A percentile compares a stretch with the other conserved stretches of the same genome.
These are phyloP conservation scores for Spodoptera frugiperda DNA, from an alignment of 1,140 invertebrate genomes.

Conservation along the genomic window DNA sequence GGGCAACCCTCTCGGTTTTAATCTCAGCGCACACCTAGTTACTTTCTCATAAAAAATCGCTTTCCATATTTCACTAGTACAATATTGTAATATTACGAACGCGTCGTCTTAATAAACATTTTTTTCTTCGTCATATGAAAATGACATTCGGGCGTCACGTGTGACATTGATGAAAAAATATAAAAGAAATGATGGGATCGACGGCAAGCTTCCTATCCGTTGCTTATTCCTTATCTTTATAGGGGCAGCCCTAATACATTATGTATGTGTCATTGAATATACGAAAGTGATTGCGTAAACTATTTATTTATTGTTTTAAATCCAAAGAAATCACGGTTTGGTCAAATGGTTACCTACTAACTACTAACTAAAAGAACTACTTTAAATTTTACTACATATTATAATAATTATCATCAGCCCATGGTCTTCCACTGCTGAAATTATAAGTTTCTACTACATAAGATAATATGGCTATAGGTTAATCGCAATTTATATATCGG, in stretches of 20 bases:
- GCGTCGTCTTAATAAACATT: constrained; percentile 83
- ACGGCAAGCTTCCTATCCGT: constrained; percentile 47
- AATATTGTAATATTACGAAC: constrained; percentile 84
- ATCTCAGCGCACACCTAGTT: constrained; percentile 80
- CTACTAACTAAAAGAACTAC: too few relatives aligned
- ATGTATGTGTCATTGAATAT: background rate
- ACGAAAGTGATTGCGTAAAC: background rate
- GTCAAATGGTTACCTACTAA: too few relatives aligned
- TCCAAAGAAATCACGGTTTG: too few relatives aligned
- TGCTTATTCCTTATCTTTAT: constrained; percentile 38
- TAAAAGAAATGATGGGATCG: constrained; percentile 83
- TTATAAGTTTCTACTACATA: too few relatives aligned
- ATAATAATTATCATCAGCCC: too few relatives aligned
- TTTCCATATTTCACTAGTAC: constrained; percentile 85
- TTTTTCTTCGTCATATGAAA: constrained; percentile 83
- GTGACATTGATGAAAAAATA: constrained; percentile 86
- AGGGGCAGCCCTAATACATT: constrained; percentile 2
- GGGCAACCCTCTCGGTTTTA: constrained; percentile 65
- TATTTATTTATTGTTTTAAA: background rate
- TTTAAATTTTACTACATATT: too few relatives aligned
- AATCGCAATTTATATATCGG: too few relatives aligned
- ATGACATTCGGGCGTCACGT: constrained; percentile 84
- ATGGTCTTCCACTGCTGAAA: too few relatives aligned
- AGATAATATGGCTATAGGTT: too few relatives aligned
- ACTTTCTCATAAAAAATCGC: constrained; percentile 85